Evolutionary conservation across 1,140 invertebrate species (phyloP).

Genomic region (Zelostemma sp.): DNA sequence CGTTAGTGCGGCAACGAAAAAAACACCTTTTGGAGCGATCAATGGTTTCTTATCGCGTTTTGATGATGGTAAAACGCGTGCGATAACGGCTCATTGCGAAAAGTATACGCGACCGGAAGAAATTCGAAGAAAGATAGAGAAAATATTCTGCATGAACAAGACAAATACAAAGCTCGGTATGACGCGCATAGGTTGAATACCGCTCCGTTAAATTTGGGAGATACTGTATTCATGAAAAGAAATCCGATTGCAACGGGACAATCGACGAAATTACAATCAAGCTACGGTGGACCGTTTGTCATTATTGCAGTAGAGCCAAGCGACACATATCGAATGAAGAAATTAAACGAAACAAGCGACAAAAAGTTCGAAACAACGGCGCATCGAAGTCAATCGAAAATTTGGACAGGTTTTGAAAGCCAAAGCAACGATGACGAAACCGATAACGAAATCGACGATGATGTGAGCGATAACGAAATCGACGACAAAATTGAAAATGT

Average conservation of each 20-base stretch:
- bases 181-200: constrained; percentile 9
- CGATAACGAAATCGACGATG: too few relatives aligned
- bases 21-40: constrained; percentile 21
- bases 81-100: constrained; percentile 1
- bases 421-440: not conserved
- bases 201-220: constrained; percentile 22
- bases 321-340: not conserved
- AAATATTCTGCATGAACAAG: constrained; percentile 17
- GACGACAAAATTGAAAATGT: too few relatives aligned
- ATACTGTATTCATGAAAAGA: constrained; percentile 25
- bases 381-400: not conserved
- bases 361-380: constrained; percentile 2
- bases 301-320: not conserved
- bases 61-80: constrained; percentile 1
- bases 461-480: too few relatives aligned
- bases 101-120: constrained; percentile 9
- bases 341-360: not conserved
- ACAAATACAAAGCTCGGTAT: constrained; percentile 18
- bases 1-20: constrained; percentile 14
- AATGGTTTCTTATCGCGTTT: constrained; percentile 24
- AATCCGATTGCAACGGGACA: constrained; percentile 13
- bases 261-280: not conserved
- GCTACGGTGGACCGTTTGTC: not conserved
- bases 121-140: constrained; percentile 2
- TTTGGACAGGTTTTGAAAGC: constrained; percentile 3